phyloP scores from a whole-genome alignment of 1,140 invertebrate species.

The Dryas iulia region DNA sequence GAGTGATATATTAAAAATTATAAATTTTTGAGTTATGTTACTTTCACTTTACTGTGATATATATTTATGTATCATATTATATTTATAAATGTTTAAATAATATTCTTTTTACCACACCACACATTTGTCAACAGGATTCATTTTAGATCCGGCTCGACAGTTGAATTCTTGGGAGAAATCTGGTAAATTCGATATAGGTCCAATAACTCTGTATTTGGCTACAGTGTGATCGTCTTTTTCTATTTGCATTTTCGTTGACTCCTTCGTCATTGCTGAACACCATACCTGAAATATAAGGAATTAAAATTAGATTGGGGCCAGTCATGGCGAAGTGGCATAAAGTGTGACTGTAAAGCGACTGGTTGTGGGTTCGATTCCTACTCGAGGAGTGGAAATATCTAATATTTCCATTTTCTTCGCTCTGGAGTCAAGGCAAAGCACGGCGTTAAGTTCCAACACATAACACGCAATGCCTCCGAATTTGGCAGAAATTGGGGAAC shows the following conservation, averaged over 20 bases:
- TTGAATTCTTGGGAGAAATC: slow-evolving; percentile 94
- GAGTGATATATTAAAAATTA: no score
- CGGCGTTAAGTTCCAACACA: no score
- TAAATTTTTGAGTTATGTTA: not conserved
- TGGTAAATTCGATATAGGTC: slow-evolving; percentile 92
- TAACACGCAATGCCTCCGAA: no score
- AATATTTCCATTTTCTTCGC: no score
- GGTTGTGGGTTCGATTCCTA: no score
- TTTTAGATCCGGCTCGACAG: slow-evolving; percentile 88
- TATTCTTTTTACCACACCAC: slow-evolving; percentile 90
- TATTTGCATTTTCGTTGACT: slow-evolving; percentile 88
- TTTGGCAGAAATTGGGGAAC: no score
- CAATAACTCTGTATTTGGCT: slow-evolving; percentile 91
- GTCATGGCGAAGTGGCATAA: no score
- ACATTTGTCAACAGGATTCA: slow-evolving; percentile 96
- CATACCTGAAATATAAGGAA: slow-evolving; percentile 85
- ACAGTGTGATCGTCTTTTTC: slow-evolving; percentile 93
- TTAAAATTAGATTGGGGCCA: no score
- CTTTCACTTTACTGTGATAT: not conserved
- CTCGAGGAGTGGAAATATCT: no score
- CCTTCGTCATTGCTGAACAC: slow-evolving; percentile 91
- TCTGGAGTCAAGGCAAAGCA: no score
- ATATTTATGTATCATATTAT: not conserved
- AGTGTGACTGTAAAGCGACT: no score
- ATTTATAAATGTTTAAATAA: not conserved